Conservation (phyloP, 2,888 invertebrate species). For the Meghimatium bilineatum region DNA sequence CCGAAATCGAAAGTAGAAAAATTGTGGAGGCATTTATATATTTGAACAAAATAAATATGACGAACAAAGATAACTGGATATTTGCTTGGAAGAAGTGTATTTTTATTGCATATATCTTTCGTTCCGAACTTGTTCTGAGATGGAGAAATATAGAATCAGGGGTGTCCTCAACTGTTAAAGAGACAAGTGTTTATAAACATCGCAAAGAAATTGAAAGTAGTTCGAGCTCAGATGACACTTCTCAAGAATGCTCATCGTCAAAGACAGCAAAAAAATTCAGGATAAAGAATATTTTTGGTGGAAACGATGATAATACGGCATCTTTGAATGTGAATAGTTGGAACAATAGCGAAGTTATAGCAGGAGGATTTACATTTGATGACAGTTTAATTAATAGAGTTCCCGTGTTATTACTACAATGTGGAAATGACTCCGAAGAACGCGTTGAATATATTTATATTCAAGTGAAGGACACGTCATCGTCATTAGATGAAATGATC, state of each 20-base stretch:
- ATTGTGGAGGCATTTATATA: not conserved
- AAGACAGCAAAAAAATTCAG: not conserved
- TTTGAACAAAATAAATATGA: not conserved
- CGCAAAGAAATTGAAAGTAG: not conserved
- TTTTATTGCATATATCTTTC: not conserved
- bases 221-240: not conserved
- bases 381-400: not conserved
- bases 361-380: not conserved
- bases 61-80: not conserved
- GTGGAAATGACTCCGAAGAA: not conserved
- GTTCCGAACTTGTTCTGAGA: not conserved
- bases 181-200: not conserved
- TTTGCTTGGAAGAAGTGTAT: slow-evolving; percentile 10
- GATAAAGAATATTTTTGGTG: not conserved
- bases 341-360: not conserved
- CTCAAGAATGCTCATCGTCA: not conserved
- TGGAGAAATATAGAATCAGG: not conserved
- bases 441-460: slow-evolving; percentile 1
- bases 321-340: not conserved
- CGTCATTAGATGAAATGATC: not conserved
- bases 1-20: not conserved
- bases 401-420: slow-evolving; percentile 31
- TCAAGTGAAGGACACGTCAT: not conserved
- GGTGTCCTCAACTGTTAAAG: not conserved
- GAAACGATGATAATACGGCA: not conserved